phyloP scores from a whole-genome alignment of 2,888 invertebrate species.

The Diaperis boleti region DNA sequence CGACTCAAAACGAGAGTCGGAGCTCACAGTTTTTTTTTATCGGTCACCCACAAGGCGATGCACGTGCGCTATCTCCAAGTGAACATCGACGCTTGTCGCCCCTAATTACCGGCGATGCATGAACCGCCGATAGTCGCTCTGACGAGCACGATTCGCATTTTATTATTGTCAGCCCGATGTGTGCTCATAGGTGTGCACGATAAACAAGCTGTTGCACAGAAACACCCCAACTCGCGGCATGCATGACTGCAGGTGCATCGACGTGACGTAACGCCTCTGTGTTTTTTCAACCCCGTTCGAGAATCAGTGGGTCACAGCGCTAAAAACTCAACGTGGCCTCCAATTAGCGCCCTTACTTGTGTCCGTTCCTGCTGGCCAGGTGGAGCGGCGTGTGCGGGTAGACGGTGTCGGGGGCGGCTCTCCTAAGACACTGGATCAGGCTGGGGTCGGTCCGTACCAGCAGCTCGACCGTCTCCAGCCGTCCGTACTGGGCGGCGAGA shows the following conservation, averaged over 20 bases:
- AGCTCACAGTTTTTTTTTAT: too few relatives aligned
- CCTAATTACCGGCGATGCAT: constrained; percentile 53
- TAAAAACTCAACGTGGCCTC: too few relatives aligned
- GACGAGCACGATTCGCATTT: constrained; percentile 57
- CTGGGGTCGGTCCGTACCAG: constrained; percentile 87
- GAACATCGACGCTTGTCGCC: constrained; percentile 48
- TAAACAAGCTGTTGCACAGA: constrained; percentile 64
- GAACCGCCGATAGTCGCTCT: constrained; percentile 50
- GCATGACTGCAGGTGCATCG: constrained; percentile 41
- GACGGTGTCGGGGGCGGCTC: constrained; percentile 66
- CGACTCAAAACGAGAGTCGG: too few relatives aligned
- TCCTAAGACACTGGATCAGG: constrained; percentile 79
- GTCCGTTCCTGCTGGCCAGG: constrained; percentile 92
- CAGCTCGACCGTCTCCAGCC: constrained; percentile 88
- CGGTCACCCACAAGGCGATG: too few relatives aligned
- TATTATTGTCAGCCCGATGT: constrained; percentile 55
- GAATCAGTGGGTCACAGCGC: too few relatives aligned
- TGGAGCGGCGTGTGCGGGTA: constrained; percentile 91
- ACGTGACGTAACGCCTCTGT: too few relatives aligned
- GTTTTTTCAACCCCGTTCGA: too few relatives aligned
- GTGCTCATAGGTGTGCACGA: constrained; percentile 58
- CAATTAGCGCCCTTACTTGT: constrained; percentile 80
- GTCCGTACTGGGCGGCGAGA: constrained; percentile 92
- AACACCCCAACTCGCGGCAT: constrained; percentile 54
- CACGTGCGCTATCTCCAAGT: too few relatives aligned